Evolutionary conservation across 2,888 invertebrate species (phyloP).

Genomic region (Lepidonotus clava): DNA sequence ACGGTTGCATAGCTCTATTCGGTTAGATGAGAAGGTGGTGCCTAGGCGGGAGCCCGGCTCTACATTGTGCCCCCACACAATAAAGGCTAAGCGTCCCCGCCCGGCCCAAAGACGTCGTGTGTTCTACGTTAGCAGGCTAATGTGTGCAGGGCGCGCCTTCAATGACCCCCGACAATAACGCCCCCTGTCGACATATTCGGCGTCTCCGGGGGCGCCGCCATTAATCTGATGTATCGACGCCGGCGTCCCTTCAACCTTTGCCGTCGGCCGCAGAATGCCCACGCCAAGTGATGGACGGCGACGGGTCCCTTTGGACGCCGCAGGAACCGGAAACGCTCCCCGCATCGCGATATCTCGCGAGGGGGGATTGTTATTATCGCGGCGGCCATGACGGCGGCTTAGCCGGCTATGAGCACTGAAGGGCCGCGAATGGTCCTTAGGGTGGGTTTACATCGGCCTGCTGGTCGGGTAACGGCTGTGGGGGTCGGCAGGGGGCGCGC

Average conservation of each 20-base stretch:
- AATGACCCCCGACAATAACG: not conserved
- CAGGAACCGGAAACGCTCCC: not conserved
- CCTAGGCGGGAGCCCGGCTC: too few species aligned
- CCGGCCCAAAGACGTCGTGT: not conserved
- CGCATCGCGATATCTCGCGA: not conserved
- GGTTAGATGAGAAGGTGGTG: not conserved
- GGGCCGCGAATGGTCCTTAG: not conserved
- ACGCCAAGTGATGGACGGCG: not conserved
- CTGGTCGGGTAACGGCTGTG: not conserved
- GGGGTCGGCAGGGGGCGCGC: not conserved
- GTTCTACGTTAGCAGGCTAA: not conserved
- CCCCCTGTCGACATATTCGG: not conserved
- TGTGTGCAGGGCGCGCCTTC: not conserved
- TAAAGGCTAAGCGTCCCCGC: not conserved
- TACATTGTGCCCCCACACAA: not conserved
- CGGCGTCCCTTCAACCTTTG: not conserved
- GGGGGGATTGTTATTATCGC: not conserved
- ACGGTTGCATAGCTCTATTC: not conserved
- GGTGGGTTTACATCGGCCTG: not conserved
- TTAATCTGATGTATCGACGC: conserved; percentile 36
- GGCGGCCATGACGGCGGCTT: not conserved
- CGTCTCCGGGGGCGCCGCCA: not conserved
- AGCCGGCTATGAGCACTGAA: not conserved
- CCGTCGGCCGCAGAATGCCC: not conserved
- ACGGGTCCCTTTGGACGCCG: not conserved